Evolutionary conservation across 1,140 invertebrate genomes (phyloP), one percentile per base, ranked within the genome.

Genomic region (Bombus affinis): DNA sequence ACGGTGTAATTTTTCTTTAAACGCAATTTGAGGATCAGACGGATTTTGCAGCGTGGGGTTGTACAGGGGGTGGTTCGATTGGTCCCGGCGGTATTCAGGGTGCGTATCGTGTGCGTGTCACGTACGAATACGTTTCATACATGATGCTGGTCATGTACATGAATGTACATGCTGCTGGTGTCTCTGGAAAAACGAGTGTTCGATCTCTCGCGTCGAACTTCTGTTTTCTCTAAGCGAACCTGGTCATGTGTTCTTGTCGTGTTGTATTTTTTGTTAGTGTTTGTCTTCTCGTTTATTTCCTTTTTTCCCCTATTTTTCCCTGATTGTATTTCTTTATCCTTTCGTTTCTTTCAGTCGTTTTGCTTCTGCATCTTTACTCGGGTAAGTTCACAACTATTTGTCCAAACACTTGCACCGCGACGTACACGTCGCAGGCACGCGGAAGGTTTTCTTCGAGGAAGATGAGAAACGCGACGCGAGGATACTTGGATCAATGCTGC

Each of bases 61-160:
- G 13, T 22, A 4, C 47, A 44, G 83, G 83, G 70, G 84, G 86
- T 79, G 83, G 15, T 80, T 89, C 88, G 89, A 92, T 93, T 93
- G 92, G 92, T 93, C 93, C 92, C 93, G 92, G 90, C 85, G 92
- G 89, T 92, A 90, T 93, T 85, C 86, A 90, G 84, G 89, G 90
- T 90, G 90, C 70, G 90, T 80, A 78, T 39, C 37, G 74, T 80
- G 75, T 78, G 87, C 75, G 39, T 28, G 37, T 59, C 15, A 32
- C 32, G 44, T 70, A 42, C 57, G 22, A 35, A 68, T 22, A 53
- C 47, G 18, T 22, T 53, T 22, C 18, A 8, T 53, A 22, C 6
- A 53, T 22, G 32, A 32, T 32, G 32, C 32, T 32, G 32, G 18
- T 53, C 8, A 9, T 22, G 32, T 62, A n/a, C 66, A 35, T 10